Evolutionary conservation across 2,888 invertebrate species (phyloP), one percentile per base, ranked within the genome.

Genomic region (Seladonia tumulorum): DNA sequence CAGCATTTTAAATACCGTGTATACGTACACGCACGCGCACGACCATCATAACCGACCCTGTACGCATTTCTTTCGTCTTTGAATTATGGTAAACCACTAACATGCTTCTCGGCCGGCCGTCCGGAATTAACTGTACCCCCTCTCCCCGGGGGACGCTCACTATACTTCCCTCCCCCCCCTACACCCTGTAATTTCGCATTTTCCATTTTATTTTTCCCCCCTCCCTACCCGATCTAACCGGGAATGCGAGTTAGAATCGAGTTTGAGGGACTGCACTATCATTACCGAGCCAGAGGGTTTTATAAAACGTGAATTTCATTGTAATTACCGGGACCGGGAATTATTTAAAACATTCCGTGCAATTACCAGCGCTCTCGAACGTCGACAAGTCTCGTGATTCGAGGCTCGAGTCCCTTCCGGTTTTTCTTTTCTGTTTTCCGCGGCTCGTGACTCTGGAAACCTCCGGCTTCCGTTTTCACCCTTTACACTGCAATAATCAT

Each of bases 31-130:
- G 45, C 10, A 2, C 29, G 57, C 4, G 25, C n/a, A 25, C 63
- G 73, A 35, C 68, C 76, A 39, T 82, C 45, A 39, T 68, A 3
- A 3, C 75, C 2, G 14, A 42, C 76, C 68, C 66, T 8, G 66
- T 68, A 29, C 60, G 68, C 39, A 73, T 83, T 79, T 79, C 83
- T 74, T 78, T 83, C 79, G 72, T n/a, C 73, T 68, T 80, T 74
- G 60, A 83, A 85, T 83, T 83, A 83, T 83, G 72, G 79, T 76
- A 79, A 83, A 83, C 83, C 85, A 57, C 72, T 76, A 79, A 63
- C 74, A 63, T 57, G 73, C 70, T 60, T 39, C 45, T 53, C 72
- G 49, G 14, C 45, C 35, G 18, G 18, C 72, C 45, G 74, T 47
- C 73, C 72, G 76, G 68, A 83, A 79, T 83, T 85, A 76, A 77